These are phyloP conservation scores for Caenorhabditis elegans DNA, from an alignment of 1,140 invertebrate genomes.

Conservation along the genomic window WBcel235 BX284606.5:11325001-11325500, in stretches of 20 bases:
- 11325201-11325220: not conserved
- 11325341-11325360: slow-evolving; percentile 45
- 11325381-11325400: slow-evolving; percentile 60
- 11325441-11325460: slow-evolving; percentile 42
- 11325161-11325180: too few species aligned
- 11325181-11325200: not conserved
- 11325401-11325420: slow-evolving; percentile 51
- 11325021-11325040: too few species aligned
- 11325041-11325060: too few species aligned
- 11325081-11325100: too few species aligned
- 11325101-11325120: too few species aligned
- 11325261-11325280: slow-evolving; percentile 33
- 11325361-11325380: slow-evolving; percentile 48
- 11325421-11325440: not conserved
- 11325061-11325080: too few species aligned
- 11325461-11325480: slow-evolving; percentile 62
- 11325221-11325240: too few species aligned
- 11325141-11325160: too few species aligned
- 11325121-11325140: too few species aligned
- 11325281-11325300: too few species aligned
- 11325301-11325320: slow-evolving; percentile 12
- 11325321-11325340: slow-evolving; percentile 51
- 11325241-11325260: slow-evolving; percentile 12
- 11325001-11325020: too few species aligned
- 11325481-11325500: slow-evolving; percentile 62